These are phyloP conservation scores for Atta cephalotes DNA, from an alignment of 1,140 invertebrate species.

Conservation along the genomic window DNA sequence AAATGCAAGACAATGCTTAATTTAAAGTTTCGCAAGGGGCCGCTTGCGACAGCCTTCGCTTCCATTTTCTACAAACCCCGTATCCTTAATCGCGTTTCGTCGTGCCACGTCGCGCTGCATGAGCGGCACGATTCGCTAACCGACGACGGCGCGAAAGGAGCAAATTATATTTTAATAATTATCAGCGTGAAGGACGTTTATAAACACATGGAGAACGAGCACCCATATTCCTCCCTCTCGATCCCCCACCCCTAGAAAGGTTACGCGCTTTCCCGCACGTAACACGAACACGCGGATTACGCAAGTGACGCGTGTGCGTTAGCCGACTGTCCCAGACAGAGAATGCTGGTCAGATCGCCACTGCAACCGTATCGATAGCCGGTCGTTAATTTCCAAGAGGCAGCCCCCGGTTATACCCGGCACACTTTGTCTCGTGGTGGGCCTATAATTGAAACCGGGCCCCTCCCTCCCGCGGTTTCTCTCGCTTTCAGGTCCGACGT, in stretches of 20 bases:
- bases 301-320: constrained; percentile 43
- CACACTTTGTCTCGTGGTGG: constrained; percentile 9
- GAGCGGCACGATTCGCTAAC: constrained; percentile 47
- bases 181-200: constrained; percentile 51
- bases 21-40: constrained; percentile 37
- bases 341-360: neutral
- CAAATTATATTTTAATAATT: constrained; percentile 56
- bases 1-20: constrained; percentile 45
- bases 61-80: constrained; percentile 32
- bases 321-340: neutral
- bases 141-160: constrained; percentile 14
- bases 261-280: constrained; percentile 44
- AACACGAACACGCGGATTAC: constrained; percentile 45
- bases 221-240: constrained; percentile 17
- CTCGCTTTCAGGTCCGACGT: neutral
- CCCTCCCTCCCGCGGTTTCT: neutral
- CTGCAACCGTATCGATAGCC: neutral
- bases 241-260: constrained; percentile 50
- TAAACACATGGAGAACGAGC: neutral
- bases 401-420: neutral
- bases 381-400: constrained; percentile 46
- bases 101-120: neutral
- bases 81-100: constrained; percentile 36
- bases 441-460: neutral
- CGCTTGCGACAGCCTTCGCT: constrained; percentile 38